Conservation (phyloP, 2,113 vertebrate species). For the Balaeniceps rex region DNA sequence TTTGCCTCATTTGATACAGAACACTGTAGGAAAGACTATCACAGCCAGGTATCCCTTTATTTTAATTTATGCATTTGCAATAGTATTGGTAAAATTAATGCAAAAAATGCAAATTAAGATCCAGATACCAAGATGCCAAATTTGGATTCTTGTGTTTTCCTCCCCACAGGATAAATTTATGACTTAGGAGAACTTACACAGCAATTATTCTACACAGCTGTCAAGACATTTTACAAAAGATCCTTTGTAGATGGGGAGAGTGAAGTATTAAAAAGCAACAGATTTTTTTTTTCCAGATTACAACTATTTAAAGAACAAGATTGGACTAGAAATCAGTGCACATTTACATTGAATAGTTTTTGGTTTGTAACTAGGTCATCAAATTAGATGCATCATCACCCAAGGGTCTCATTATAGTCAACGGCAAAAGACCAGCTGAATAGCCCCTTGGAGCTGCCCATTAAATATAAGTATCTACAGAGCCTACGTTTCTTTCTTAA, state of each 20-base stretch:
- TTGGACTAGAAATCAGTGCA: background rate
- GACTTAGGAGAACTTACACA: background rate
- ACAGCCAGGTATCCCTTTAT: background rate
- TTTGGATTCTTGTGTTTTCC: background rate
- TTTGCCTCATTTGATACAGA: background rate
- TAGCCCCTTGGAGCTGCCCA: background rate
- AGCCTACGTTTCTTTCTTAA: background rate
- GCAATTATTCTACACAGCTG: background rate
- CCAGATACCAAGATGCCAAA: background rate
- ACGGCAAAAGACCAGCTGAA: background rate
- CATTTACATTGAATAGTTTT: background rate
- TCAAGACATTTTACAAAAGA: background rate
- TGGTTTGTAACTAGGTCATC: background rate
- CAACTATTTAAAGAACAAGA: background rate
- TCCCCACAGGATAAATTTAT: background rate
- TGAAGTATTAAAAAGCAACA: background rate
- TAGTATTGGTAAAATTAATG: background rate
- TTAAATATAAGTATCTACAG: background rate
- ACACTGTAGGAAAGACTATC: background rate
- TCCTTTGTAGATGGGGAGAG: background rate
- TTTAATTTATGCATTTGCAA: background rate
- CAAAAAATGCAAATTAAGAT: background rate
- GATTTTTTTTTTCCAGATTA: background rate
- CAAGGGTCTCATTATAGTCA: background rate
- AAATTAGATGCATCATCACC: background rate